A percentile compares a stretch with the other conserved stretches of the same genome.
Evolutionary conservation across 2,888 invertebrate genomes (phyloP).

Genomic region (Venustoraphidia nigricollis): DNA sequence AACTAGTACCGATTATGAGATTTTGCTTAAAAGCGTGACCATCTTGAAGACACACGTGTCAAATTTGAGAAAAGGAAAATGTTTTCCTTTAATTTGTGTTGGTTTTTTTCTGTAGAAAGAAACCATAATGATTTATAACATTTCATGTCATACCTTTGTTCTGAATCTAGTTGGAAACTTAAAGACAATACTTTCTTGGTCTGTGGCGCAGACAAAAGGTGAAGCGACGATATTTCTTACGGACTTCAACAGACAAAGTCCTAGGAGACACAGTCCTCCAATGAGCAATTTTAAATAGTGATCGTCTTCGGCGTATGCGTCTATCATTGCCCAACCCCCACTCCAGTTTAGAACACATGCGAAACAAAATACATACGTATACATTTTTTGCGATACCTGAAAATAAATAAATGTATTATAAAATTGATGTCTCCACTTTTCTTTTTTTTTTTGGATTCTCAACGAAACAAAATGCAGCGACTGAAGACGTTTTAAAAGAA

Average conservation of each 20-base stretch:
- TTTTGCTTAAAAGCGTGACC: too few species aligned
- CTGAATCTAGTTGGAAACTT: constrained; percentile 40
- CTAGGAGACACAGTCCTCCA: constrained; percentile 13
- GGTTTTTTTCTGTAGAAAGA: too few species aligned
- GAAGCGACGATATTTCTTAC: constrained; percentile 37
- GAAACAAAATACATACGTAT: background rate
- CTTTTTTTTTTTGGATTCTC: too few species aligned
- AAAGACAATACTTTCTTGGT: constrained; percentile 40
- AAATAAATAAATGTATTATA: background rate
- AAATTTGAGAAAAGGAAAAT: too few species aligned
- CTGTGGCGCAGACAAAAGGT: constrained; percentile 41
- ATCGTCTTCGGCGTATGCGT: background rate
- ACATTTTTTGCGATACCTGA: background rate
- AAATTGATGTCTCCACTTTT: too few species aligned
- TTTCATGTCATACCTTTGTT: constrained; percentile 19
- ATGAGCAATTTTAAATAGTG: constrained; percentile 1
- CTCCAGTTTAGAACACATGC: background rate
- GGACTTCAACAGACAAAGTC: constrained; percentile 26
- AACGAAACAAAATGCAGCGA: too few species aligned
- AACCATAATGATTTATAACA: too few species aligned
- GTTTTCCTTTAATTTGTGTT: too few species aligned
- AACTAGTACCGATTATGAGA: too few species aligned
- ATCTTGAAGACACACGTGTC: too few species aligned
- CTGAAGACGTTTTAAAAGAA: too few species aligned
- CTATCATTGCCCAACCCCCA: background rate